Conservation (phyloP, 2,888 invertebrate genomes). For the Vesta saturnalis region DNA sequence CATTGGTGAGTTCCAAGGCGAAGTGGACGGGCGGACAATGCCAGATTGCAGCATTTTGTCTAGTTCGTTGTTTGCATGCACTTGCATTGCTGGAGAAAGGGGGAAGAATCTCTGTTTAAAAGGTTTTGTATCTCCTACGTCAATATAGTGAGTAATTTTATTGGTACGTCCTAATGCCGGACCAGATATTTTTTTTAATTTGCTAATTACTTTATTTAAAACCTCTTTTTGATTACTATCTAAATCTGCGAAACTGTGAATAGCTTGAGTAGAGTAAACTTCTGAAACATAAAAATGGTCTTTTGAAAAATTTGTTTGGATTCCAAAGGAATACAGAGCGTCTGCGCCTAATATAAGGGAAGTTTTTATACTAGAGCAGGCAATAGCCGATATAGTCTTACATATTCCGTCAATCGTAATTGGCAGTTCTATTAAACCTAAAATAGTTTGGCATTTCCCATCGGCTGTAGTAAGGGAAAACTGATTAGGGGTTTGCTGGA, state of each 20-base stretch:
- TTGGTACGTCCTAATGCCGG: background rate
- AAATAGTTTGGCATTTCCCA: background rate
- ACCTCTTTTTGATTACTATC: background rate
- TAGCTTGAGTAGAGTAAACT: background rate
- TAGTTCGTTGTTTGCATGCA: background rate
- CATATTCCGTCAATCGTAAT: background rate
- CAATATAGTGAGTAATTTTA: background rate
- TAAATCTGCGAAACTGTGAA: slow-evolving; percentile 1
- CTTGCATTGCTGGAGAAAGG: slow-evolving; percentile 7
- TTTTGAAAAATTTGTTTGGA: background rate
- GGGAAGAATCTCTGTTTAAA: slow-evolving; percentile 11
- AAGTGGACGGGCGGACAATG: background rate
- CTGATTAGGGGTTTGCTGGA: no score
- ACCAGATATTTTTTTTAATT: background rate
- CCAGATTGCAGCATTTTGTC: background rate
- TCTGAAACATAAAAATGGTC: background rate
- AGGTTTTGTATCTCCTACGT: slow-evolving; percentile 1
- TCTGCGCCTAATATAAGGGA: slow-evolving; percentile 14
- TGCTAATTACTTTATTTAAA: background rate
- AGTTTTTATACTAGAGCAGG: no score
- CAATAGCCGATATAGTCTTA: background rate
- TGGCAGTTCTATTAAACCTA: slow-evolving; percentile 8
- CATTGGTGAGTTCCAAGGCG: slow-evolving; percentile 46
- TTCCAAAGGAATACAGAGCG: background rate
- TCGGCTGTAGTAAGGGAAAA: slow-evolving; percentile 11